Base-by-base conservation (phyloP, 2,113 vertebrate species). In the Ceyx melanurus region DNA sequence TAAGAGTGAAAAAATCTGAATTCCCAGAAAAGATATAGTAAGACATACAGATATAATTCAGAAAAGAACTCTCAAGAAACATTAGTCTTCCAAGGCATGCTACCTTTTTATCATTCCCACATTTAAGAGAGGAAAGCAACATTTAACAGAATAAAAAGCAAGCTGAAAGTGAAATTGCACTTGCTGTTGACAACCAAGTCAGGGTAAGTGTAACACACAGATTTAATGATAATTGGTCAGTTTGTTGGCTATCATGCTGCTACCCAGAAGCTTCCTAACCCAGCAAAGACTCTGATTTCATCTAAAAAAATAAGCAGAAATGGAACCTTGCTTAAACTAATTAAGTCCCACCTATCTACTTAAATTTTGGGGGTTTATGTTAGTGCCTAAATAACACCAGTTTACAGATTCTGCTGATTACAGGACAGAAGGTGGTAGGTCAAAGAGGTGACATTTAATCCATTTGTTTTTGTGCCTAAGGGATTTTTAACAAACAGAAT, bases 131-230 rank as follows among this genome's bases (percentile, higher is more conserved):
- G 42, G 68, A 82, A 93, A 88, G 23, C 10, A 83, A 82, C 28
- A 71, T 43, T 90, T 54, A 82, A 68, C 56, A 74, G 15, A 86
- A 50, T 16, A 81, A 74, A 90, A 95, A 61, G 50, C 48, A 92
- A 92, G 51, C 20, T 92, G 46, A 46, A 92, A 91, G 57, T 86
- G 61, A 93, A 94, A 92, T 51, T 65, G 43, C 64, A 29, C 40
- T 81, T 4, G 15, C 57, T 81, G 58, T 20, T 85, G 86, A 88
- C 76, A 91, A 18, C 58, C 53, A 73, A 79, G 48, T 33, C 57
- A 65, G 35, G 33, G 92, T 93, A 94, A 0, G 0, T 17, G 40
- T 25, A 67, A 88, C 11, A 43, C 35, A 83, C 15, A 86, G 75
- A 86, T 0, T 2, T n/a, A 93, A 74, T 43, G 31, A 62, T 50